Conservation (phyloP, 2,113 vertebrate species). For the Notothenia coriiceps region DNA sequence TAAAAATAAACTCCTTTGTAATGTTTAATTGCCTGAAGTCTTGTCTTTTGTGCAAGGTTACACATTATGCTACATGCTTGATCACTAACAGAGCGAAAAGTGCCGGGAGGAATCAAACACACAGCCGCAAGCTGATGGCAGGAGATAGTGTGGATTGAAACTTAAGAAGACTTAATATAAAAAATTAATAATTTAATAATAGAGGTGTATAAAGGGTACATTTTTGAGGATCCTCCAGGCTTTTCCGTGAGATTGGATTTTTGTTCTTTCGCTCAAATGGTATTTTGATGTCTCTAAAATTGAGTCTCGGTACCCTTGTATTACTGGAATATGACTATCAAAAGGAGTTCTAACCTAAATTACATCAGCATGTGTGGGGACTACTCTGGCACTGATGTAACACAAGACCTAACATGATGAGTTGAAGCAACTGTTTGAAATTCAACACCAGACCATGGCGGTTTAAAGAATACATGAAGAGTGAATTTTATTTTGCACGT, state of each 20-base stretch:
- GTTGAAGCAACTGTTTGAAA: slow-evolving; percentile 21
- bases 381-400: not conserved
- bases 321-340: slow-evolving; percentile 8
- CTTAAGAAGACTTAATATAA: not conserved
- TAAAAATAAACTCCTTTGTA: slow-evolving; percentile 38
- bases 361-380: slow-evolving; percentile 3
- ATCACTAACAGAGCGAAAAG: slow-evolving; percentile 29
- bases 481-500: too few relatives aligned
- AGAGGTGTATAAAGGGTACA: slow-evolving; percentile 6
- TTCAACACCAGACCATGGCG: slow-evolving; percentile 2
- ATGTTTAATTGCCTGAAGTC: slow-evolving; percentile 39
- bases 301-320: not conserved
- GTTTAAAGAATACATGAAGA: slow-evolving; percentile 18
- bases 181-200: not conserved
- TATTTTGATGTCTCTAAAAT: slow-evolving; percentile 13
- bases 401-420: slow-evolving; percentile 7
- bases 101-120: slow-evolving; percentile 42
- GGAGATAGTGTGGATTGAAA: slow-evolving; percentile 19
- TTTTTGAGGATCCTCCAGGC: slow-evolving; percentile 14
- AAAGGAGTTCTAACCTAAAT: slow-evolving; percentile 1
- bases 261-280: not conserved
- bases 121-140: slow-evolving; percentile 37
- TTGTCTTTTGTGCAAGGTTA: slow-evolving; percentile 41
- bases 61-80: slow-evolving; percentile 45
- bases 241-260: not conserved